Evolutionary conservation across 2,797 vertebrate genomes (phyloP).

Genomic region (Sebastes aleutianus): DNA sequence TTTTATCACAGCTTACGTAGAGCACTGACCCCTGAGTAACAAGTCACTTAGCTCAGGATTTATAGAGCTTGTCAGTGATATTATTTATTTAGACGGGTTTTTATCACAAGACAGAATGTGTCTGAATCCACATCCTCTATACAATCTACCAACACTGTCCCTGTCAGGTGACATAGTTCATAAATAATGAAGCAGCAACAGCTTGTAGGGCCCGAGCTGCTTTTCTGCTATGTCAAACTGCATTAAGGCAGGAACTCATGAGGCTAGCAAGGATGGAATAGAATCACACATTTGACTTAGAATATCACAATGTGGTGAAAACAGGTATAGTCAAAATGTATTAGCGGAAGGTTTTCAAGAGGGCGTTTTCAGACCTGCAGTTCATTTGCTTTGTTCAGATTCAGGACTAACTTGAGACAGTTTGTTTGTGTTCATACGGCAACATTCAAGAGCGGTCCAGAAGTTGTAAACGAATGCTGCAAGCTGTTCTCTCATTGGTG

Average conservation of each 20-base stretch:
- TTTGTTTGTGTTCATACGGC: too few species aligned
- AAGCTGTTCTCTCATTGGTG: too few species aligned
- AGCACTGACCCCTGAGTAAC: conserved; percentile 37
- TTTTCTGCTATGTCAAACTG: conserved; percentile 55
- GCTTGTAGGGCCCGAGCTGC: conserved; percentile 58
- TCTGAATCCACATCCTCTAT: conserved; percentile 43
- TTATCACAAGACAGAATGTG: conserved; percentile 9
- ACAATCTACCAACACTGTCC: conserved; percentile 34
- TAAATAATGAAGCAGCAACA: conserved; percentile 72
- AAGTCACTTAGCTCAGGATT: conserved; percentile 49
- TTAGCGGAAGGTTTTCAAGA: neutral
- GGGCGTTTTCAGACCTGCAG: neutral
- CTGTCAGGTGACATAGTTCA: conserved; percentile 24
- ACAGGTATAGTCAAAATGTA: neutral
- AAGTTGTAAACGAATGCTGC: neutral
- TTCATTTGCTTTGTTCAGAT: neutral
- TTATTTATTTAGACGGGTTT: conserved; percentile 63
- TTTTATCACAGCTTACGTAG: conserved; percentile 23
- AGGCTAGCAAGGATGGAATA: neutral
- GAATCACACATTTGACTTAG: neutral
- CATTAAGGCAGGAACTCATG: conserved; percentile 37
- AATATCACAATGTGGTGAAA: conserved; percentile 1
- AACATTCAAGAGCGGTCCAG: too few species aligned
- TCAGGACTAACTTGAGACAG: neutral
- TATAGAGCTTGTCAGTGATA: conserved; percentile 48